A percentile compares a stretch with the other conserved stretches of the same genome.
Conservation (phyloP, 1,140 invertebrate species). For the Ceratitis capitata region DNA sequence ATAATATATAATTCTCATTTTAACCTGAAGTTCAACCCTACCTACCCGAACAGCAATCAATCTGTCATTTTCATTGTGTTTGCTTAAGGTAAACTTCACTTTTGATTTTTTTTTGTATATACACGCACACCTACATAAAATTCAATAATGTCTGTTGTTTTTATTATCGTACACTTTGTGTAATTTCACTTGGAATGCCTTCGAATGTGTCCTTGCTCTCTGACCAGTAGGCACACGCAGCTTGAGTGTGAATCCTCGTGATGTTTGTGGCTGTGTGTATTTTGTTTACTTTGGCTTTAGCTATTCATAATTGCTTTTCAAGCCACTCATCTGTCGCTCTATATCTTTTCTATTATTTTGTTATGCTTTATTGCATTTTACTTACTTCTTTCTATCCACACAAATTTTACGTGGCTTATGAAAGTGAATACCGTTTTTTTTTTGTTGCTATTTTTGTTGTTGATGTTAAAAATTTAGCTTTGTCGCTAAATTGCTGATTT, state of each 20-base stretch:
- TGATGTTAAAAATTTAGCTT: neutral
- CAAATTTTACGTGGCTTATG: neutral
- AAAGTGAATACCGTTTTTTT: neutral
- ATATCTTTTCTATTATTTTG: neutral
- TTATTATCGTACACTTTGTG: too few relatives aligned
- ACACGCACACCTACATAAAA: neutral
- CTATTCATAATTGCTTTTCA: slow-evolving; percentile 31
- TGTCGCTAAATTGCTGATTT: neutral
- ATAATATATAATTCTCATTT: too few relatives aligned
- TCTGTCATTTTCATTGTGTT: slow-evolving; percentile 31
- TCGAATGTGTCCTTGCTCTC: neutral
- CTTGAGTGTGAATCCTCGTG: neutral
- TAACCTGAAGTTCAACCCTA: too few relatives aligned
- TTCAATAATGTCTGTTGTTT: too few relatives aligned
- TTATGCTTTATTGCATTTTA: neutral
- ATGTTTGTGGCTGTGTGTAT: neutral
- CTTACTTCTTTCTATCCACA: neutral
- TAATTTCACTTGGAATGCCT: too few relatives aligned
- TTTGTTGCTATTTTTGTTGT: too few relatives aligned
- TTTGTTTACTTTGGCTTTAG: slow-evolving; percentile 23
- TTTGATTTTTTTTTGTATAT: neutral
- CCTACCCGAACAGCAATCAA: neutral
- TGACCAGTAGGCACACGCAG: neutral
- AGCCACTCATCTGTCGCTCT: neutral
- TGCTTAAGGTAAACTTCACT: slow-evolving; percentile 18